These are phyloP conservation scores for Napeogenes inachia DNA, from an alignment of 2,888 invertebrate species.

Conservation along the genomic window DNA sequence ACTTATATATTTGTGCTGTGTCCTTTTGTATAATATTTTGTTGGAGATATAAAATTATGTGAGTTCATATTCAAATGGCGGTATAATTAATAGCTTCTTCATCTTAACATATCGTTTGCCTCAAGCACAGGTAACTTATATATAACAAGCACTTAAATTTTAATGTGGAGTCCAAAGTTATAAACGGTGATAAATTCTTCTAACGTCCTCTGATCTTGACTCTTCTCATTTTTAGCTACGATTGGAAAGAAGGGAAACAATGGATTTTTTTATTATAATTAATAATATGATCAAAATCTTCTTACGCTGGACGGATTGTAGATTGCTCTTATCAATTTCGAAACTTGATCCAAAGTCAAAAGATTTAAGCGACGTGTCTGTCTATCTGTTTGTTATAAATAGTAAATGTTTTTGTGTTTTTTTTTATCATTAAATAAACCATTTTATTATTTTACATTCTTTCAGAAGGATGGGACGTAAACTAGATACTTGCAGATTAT, in stretches of 20 bases:
- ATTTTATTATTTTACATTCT: too few species aligned
- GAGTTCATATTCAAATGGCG: slow-evolving; percentile 11
- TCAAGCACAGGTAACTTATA: slow-evolving; percentile 6
- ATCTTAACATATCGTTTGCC: slow-evolving; percentile 3
- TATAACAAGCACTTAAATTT: slow-evolving; percentile 5
- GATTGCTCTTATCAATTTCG: neutral
- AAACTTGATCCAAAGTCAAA: neutral
- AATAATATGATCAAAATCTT: slow-evolving; percentile 3
- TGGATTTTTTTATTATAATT: neutral
- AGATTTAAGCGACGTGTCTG: neutral
- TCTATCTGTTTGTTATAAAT: too few species aligned
- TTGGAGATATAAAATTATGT: slow-evolving; percentile 7
- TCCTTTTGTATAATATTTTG: neutral
- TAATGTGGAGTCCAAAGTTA: slow-evolving; percentile 2
- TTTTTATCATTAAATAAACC: too few species aligned
- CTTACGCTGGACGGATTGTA: slow-evolving; percentile 1
- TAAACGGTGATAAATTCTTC: neutral
- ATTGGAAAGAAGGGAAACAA: slow-evolving; percentile 4
- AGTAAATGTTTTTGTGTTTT: too few species aligned
- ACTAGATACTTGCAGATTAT: too few species aligned
- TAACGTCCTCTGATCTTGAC: neutral
- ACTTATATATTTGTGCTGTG: slow-evolving; percentile 11
- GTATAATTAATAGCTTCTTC: neutral
- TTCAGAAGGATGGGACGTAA: too few species aligned
- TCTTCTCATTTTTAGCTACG: slow-evolving; percentile 6